Percentiles rank a stretch among this genome's conserved stretches.
Evolutionary conservation across 2,888 invertebrate species (phyloP).

Genomic region (Drosophila suboccidentalis): DNA sequence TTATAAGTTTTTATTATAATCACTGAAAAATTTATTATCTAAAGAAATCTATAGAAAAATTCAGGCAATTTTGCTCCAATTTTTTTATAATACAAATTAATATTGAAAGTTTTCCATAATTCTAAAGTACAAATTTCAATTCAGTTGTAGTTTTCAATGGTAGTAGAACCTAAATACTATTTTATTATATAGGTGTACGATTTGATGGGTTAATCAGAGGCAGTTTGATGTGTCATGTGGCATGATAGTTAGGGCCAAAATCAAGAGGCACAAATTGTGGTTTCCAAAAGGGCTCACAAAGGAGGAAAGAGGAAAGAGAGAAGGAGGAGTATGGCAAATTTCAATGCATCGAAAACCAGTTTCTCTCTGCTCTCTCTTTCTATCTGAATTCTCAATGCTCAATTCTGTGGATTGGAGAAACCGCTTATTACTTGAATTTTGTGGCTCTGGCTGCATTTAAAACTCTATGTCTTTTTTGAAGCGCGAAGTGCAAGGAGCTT

Average conservation of each 20-base stretch:
- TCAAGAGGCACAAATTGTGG: slow-evolving; percentile 21
- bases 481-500: slow-evolving; percentile 11
- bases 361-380: slow-evolving; percentile 17
- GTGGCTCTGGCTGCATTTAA: slow-evolving; percentile 29
- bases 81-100: too few relatives aligned
- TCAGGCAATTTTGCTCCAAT: too few relatives aligned
- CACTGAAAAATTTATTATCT: too few relatives aligned
- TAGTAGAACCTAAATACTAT: too few relatives aligned
- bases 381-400: slow-evolving; percentile 13
- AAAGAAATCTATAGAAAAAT: too few relatives aligned
- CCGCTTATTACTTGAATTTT: slow-evolving; percentile 41
- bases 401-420: slow-evolving; percentile 14
- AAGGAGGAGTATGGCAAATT: slow-evolving; percentile 31
- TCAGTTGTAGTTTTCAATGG: too few relatives aligned
- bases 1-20: too few relatives aligned
- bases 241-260: neutral
- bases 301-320: neutral
- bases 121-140: too few relatives aligned
- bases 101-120: too few relatives aligned
- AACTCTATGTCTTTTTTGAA: slow-evolving; percentile 32
- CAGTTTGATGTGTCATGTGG: slow-evolving; percentile 5
- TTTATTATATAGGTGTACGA: neutral
- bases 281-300: neutral
- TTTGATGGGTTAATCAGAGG: slow-evolving; percentile 13
- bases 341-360: slow-evolving; percentile 43